Evolutionary conservation across 2,113 vertebrate species (phyloP).

Genomic region (Chauna torquata): DNA sequence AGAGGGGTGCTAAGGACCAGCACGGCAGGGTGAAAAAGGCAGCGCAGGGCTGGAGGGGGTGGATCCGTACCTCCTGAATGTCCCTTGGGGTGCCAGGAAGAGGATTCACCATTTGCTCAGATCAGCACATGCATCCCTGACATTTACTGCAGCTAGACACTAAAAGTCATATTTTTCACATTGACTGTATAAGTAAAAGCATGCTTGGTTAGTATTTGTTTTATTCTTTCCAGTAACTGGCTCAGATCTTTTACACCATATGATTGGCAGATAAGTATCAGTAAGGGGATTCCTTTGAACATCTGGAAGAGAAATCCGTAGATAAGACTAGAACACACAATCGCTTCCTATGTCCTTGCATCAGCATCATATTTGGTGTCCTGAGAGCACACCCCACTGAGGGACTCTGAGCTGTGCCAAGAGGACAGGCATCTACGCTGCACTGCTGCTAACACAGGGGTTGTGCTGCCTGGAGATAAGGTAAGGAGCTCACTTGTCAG

Average conservation of each 20-base stretch:
- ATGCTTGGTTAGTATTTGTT: neutral
- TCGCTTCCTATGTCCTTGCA: neutral
- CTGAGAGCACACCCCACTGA: neutral
- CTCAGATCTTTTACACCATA: neutral
- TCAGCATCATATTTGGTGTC: neutral
- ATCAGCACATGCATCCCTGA: neutral
- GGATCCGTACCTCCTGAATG: neutral
- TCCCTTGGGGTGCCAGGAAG: neutral
- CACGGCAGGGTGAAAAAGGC: neutral
- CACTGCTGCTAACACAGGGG: fast-evolving
- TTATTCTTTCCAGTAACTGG: neutral
- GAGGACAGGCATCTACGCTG: neutral
- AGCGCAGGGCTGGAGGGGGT: neutral
- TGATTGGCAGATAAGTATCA: neutral
- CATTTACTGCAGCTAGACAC: neutral
- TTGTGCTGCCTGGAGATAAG: neutral
- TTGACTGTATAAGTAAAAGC: neutral
- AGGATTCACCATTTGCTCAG: neutral
- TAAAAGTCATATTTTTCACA: neutral
- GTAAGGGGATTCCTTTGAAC: neutral
- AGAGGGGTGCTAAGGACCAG: no score
- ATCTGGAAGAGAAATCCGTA: neutral
- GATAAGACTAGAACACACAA: neutral
- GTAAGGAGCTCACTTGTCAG: neutral
- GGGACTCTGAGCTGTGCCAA: fast-evolving